Conservation (phyloP, 2,888 invertebrate species). For the Arge pagana region DNA sequence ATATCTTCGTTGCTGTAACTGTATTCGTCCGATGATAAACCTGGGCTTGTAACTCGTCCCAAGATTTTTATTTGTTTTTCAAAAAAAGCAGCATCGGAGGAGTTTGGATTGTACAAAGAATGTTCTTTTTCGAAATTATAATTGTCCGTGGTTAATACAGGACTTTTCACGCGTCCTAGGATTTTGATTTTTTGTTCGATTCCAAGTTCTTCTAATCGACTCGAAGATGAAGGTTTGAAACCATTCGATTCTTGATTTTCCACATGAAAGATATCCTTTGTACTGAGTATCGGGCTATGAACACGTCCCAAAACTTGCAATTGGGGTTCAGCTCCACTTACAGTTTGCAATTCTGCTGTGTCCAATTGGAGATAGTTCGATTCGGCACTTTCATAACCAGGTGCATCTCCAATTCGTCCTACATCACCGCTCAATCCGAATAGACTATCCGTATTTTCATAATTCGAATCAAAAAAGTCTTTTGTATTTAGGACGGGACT, state of each 20-base stretch:
- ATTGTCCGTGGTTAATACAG: conserved; percentile 11
- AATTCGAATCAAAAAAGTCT: conserved; percentile 15
- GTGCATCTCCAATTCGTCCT: conserved; percentile 8
- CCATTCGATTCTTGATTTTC: conserved; percentile 14
- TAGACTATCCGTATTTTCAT: conserved; percentile 16
- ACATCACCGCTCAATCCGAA: conserved; percentile 10
- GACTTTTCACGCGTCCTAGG: conserved; percentile 15
- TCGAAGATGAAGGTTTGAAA: conserved; percentile 15
- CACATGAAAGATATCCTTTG: conserved; percentile 17
- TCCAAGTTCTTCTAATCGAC: conserved; percentile 17
- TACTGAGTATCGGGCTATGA: conserved; percentile 16
- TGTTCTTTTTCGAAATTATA: conserved; percentile 16
- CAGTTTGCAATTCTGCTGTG: conserved; percentile 18
- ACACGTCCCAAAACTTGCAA: conserved; percentile 14
- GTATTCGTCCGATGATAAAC: conserved; percentile 15
- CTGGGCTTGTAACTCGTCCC: conserved; percentile 6
- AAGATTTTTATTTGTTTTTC: conserved; percentile 19
- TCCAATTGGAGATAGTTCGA: conserved; percentile 14
- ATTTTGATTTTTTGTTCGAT: conserved; percentile 19
- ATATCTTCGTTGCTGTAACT: conserved; percentile 24
- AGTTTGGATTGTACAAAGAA: conserved; percentile 11
- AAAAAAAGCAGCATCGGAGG: conserved; percentile 13
- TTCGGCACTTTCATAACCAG: conserved; percentile 13
- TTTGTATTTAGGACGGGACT: conserved; percentile 14
- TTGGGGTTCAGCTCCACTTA: conserved; percentile 15